phyloP scores from a whole-genome alignment of 2,113 vertebrate genomes.

The Isichthys henryi region DNA sequence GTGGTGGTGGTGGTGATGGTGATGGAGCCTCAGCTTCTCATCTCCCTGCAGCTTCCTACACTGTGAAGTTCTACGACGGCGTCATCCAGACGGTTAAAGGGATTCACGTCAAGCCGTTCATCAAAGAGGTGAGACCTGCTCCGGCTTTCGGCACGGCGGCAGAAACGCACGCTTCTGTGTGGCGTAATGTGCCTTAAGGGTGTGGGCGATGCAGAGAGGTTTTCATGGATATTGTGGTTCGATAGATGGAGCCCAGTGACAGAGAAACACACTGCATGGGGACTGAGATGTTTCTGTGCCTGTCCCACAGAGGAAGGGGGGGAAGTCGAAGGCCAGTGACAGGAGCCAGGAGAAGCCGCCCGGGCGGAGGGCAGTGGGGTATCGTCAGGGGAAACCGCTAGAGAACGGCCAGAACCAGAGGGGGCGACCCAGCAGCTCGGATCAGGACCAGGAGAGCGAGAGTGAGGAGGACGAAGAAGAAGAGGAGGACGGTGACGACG shows the following conservation, averaged over 20 bases:
- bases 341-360: slow-evolving; percentile 35
- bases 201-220: neutral
- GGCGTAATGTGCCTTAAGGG: neutral
- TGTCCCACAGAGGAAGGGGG: slow-evolving; percentile 36
- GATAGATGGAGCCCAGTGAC: neutral
- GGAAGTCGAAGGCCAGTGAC: slow-evolving; percentile 41
- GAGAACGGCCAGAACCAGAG: slow-evolving; percentile 51
- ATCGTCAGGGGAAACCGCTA: slow-evolving; percentile 44
- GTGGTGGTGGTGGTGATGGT: neutral
- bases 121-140: slow-evolving; percentile 69
- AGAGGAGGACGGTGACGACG: slow-evolving; percentile 33
- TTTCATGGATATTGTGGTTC: neutral
- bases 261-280: neutral
- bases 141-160: neutral
- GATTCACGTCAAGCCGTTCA: slow-evolving; percentile 88
- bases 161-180: neutral
- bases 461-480: slow-evolving; percentile 45
- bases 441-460: slow-evolving; percentile 43
- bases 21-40: neutral
- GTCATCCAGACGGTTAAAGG: slow-evolving; percentile 93
- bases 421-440: slow-evolving; percentile 49
- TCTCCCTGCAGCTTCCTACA: slow-evolving; percentile 77
- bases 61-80: slow-evolving; percentile 95
- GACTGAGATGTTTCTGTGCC: neutral
- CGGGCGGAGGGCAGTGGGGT: slow-evolving; percentile 38